Base-by-base conservation (phyloP, 1,140 invertebrate species). In the Cydia splendana region DNA sequence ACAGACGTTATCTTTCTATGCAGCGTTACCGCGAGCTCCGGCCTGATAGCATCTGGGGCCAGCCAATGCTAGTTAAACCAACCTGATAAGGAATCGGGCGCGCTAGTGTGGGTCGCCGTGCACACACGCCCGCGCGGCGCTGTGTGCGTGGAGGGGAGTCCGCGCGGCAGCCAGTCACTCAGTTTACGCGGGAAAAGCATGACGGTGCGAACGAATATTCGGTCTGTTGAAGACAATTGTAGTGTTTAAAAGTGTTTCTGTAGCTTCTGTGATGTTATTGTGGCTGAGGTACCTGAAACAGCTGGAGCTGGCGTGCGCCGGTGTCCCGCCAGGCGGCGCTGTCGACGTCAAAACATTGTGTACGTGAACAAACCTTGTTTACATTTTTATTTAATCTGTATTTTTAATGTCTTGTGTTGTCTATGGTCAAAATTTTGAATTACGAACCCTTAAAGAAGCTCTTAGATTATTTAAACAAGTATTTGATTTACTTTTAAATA, bases 1-100 rank as follows among this genome's bases (percentile, higher is more conserved):
- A 84, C 79, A 85, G 90, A 93, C 91, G 85, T 92, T 93, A 93
- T 92, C 90, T 93, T 90, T 92, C 90, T 91, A 92, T 93, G 91
- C 91, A 93, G 90, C 90, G 90, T 93, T 93, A 93, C 91, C 91
- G 90, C 91, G 91, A 88, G 90, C 88, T 85, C 84, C 83, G 83
- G 51, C 75, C 57, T 83, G 91, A 92, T 92, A 92, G 81, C 81
- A 93, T 92, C 91, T 89, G 82, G 89, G 90, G 88, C 88, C 87
- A 87, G 87, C 87, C 90, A 91, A 92, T 91, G 91, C 91, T 93
- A 92, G 91, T 93, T 93, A 93, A 90, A 91, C 88, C 90, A 81
- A 88, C 80, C 83, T 90, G 91, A 93, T 93, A 93, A 93, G 91
- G 86, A 88, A 91, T 92, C 91, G 87, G 62, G 18, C 51, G 79